Base-by-base conservation (phyloP, 2,113 vertebrate genomes). In the Austrofundulus limnaeus region DNA sequence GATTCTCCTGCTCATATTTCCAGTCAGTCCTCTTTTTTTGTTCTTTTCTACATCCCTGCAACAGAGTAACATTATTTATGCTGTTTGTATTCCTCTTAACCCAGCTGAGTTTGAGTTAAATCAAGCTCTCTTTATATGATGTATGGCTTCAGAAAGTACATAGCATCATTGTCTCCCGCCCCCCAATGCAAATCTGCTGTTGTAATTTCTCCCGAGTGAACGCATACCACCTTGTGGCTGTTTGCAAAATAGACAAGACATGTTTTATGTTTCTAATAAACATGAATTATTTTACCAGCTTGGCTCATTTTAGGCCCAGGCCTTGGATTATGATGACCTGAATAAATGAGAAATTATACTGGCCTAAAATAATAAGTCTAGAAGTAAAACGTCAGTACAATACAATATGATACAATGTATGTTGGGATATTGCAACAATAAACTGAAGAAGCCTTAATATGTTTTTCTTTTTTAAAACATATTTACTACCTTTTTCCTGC, bases 171-270 rank as follows among this genome's bases (percentile, higher is more conserved):
- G 67, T 19, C 4, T 8, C 7, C 16, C 15, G 4, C 24, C 28
- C 17, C 28, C 56, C 49, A 34, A 57, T 67, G 50, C 65, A 57
- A 31, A 61, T 64, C 58, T 24, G n/a, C 28, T 51, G 60, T 58
- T 78, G 47, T 10, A 16, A 47, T 2, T 58, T 61, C 69, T 71
- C 70, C 39, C 57, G 15, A 53, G 78, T 61, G 59, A 62, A 61
- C 68, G 71, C 39, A 56, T 61, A 34, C 77, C 87, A 86, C 76
- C 87, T 75, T 80, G 87, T 87, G 87, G 82, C 53, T n/a, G 41
- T 66, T 61, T 46, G 47, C 12, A 42, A 60, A 77, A 79, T 49
- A 42, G 38, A 57, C 21, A 7, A 15, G 4, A 24, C 10, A 13
- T 24, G 20, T 24, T 5, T 42, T 11, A 2, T n/a, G n/a, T 21